Percentiles rank a stretch among this genome's conserved stretches.
Evolutionary conservation across 2,113 vertebrate species (phyloP).

Genomic region (Brachyhypopomus gauderio): DNA sequence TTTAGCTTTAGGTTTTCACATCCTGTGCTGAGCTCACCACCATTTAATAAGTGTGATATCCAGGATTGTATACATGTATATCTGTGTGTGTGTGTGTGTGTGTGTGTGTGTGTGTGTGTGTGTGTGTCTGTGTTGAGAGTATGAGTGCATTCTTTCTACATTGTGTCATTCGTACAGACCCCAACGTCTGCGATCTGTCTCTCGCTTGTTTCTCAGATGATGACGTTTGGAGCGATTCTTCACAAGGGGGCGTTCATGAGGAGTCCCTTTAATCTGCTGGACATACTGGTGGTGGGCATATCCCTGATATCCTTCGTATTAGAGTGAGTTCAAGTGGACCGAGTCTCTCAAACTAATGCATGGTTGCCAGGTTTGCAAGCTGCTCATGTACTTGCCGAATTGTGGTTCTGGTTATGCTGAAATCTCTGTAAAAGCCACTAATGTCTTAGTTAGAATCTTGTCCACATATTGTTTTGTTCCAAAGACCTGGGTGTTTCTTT

Average conservation of each 20-base stretch:
- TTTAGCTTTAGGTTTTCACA: conserved; percentile 60
- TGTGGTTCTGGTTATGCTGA: too few relatives aligned
- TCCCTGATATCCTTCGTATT: conserved; percentile 97
- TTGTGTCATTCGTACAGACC: too few relatives aligned
- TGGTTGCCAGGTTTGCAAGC: too few relatives aligned
- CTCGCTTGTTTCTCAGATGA: conserved; percentile 81
- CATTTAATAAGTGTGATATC: conserved; percentile 71
- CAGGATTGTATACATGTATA: conserved; percentile 63
- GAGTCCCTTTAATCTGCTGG: conserved; percentile 98
- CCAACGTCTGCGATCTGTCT: conserved; percentile 45
- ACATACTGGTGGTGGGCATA: conserved; percentile 97
- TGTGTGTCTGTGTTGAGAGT: conserved; percentile 28
- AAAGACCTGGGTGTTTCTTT: too few relatives aligned
- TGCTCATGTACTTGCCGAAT: too few relatives aligned
- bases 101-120: conserved; percentile 30
- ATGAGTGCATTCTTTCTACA: not conserved
- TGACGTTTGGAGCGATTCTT: conserved; percentile 94
- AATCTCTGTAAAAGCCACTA: too few relatives aligned
- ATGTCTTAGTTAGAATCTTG: too few relatives aligned
- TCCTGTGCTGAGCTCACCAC: conserved; percentile 69
- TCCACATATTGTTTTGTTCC: too few relatives aligned
- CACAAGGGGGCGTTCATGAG: conserved; percentile 98
- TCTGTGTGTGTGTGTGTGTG: conserved; percentile 46
- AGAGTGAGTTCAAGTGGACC: conserved; percentile 83
- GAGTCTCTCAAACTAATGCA: not conserved